Conservation (phyloP, 1,140 invertebrate genomes). For the Bilobella aurantiaca region DNA sequence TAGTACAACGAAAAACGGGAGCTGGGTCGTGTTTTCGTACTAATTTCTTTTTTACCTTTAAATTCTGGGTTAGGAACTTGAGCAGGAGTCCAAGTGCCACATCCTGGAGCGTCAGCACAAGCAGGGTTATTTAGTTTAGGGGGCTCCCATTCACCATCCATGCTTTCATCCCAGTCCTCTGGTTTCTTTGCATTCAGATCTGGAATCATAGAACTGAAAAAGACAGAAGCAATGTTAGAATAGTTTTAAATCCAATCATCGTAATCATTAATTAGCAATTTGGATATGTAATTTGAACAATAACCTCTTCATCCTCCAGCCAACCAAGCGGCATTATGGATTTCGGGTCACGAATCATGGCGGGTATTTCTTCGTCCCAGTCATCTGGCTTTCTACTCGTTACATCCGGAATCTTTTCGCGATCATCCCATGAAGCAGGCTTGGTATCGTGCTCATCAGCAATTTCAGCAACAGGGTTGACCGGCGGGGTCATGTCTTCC, state of each 20-base stretch:
- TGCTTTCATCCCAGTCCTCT: constrained; percentile 69
- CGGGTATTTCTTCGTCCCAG: constrained; percentile 88
- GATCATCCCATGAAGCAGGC: constrained; percentile 92
- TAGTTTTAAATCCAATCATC: too few relatives aligned
- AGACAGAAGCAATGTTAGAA: too few relatives aligned
- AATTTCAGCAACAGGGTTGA: constrained; percentile 91
- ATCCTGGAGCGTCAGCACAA: constrained; percentile 74
- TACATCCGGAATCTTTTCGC: constrained; percentile 88
- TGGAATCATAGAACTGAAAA: constrained; percentile 41
- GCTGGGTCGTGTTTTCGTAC: too few relatives aligned
- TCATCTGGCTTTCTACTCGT: constrained; percentile 79
- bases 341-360: constrained; percentile 75
- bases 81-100: constrained; percentile 80
- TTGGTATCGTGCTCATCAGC: constrained; percentile 85
- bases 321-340: constrained; percentile 84
- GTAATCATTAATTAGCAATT: too few relatives aligned
- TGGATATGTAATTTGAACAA: not conserved
- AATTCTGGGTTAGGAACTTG: constrained; percentile 81
- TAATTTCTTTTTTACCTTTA: constrained; percentile 80
- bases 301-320: constrained; percentile 73
- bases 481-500: constrained; percentile 80
- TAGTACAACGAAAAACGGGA: too few relatives aligned
- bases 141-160: constrained; percentile 98
- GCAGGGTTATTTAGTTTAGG: constrained; percentile 81
- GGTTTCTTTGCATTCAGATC: constrained; percentile 28